A percentile compares a stretch with the other conserved stretches of the same genome.
Conservation (phyloP, 1,140 invertebrate genomes). For the Argopecten irradians region DNA sequence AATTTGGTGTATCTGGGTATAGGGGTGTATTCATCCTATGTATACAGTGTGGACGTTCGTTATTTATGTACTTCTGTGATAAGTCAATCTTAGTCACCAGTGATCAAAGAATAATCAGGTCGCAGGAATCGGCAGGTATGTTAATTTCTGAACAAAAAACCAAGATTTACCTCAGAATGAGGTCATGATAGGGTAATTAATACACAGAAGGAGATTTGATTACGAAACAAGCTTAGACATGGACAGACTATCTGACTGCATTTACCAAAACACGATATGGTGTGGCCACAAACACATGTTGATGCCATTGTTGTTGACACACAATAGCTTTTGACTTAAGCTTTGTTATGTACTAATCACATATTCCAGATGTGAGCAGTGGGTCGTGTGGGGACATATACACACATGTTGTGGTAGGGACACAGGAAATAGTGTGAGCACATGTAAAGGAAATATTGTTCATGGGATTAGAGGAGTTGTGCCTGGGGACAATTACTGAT, state of each 20-base stretch:
- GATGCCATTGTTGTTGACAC: neutral
- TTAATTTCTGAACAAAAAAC: neutral
- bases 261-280: neutral
- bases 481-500: neutral
- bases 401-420: neutral
- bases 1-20: neutral
- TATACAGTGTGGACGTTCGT: neutral
- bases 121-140: neutral
- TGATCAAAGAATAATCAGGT: slow-evolving; percentile 7
- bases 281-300: neutral
- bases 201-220: too few relatives aligned
- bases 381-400: neutral
- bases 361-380: neutral
- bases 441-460: neutral
- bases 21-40: neutral
- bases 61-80: neutral
- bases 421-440: too few relatives aligned
- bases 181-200: neutral
- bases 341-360: neutral
- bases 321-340: slow-evolving; percentile 1
- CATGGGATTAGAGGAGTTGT: neutral
- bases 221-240: neutral
- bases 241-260: neutral
- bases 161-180: neutral
- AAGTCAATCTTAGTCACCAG: neutral